phyloP scores from a whole-genome alignment of 2,113 vertebrate species.

The Neofelis nebulosa region DNA sequence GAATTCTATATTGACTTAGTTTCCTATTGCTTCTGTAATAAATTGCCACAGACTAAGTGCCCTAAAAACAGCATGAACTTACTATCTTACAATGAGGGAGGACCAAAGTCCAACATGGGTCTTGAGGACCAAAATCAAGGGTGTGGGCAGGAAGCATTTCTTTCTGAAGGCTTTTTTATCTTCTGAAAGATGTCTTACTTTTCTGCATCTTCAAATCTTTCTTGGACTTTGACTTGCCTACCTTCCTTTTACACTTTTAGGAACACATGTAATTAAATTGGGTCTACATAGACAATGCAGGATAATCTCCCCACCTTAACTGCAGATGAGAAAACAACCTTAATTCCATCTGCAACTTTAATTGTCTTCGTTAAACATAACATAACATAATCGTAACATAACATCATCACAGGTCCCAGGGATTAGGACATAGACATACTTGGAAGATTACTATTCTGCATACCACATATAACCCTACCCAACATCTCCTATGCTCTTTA shows the following conservation, averaged over 20 bases:
- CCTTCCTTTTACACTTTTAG: not conserved
- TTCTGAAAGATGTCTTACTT: not conserved
- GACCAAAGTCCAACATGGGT: not conserved
- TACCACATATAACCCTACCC: not conserved
- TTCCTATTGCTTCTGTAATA: not conserved
- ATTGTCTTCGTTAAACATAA: not conserved
- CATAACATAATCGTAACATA: not conserved
- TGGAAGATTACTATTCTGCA: no score
- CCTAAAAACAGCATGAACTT: not conserved
- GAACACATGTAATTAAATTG: not conserved
- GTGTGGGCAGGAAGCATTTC: not conserved
- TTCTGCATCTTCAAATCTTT: not conserved
- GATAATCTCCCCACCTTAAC: not conserved
- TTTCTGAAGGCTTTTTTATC: not conserved
- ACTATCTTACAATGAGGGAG: not conserved
- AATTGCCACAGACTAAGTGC: not conserved
- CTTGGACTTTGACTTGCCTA: not conserved
- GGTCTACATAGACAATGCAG: not conserved
- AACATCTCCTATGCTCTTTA: not conserved
- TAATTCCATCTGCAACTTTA: not conserved
- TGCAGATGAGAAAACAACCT: no score
- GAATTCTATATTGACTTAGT: not conserved
- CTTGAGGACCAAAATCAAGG: not conserved
- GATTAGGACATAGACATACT: not conserved
- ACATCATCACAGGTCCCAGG: not conserved